Evolutionary conservation across 2,113 vertebrate species (phyloP), one percentile per base, ranked within the genome.

Genomic region (Apeltes quadracus): DNA sequence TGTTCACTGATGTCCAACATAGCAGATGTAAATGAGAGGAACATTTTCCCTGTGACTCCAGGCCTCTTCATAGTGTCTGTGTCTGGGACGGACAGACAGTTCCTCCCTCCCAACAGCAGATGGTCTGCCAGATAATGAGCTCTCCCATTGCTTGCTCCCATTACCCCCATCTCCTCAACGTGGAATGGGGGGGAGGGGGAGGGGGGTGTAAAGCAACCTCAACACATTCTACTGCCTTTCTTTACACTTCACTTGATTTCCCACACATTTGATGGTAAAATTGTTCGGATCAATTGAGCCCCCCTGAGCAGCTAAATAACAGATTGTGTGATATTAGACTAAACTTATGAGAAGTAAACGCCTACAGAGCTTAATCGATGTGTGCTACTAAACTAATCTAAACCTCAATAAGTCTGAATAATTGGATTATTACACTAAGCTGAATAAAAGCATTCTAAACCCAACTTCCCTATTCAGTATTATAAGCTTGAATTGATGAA

Each of bases 91-190:
- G 90, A 88, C 92, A 95, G 94, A 94, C 92, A 93, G 92, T 90
- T 94, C 92, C 93, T 93, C 91, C 93, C 94, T 92, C 93, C 92
- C 91, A 66, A 76, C 91, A 95, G 94, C 96, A 99, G 97, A 97
- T 96, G 96, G 95, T 94, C 94, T 92, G 86, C 87, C 93, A 96
- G 95, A 98, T 97, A 96, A 96, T 96, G 94, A 95, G 89, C 92
- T 94, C 92, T 93, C 90, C 90, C 93, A 94, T 93, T 92, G 93
- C 79, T 83, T 90, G 92, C 91, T 93, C 93, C 92, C 85, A 79
- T 86, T 93, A 92, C 88, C 87, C 92, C 83, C 76, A 72, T 66
- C 50, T 69, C 81, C 61, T 69, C 65, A 22, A 70, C 58, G 72
- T 78, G 72, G 61, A 76, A 79, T 64, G 80, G 73, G 78, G 8